These are phyloP conservation scores for Andinoacara biseriatus DNA, from an alignment of 2,113 vertebrate genomes.

Conservation along the genomic window DNA sequence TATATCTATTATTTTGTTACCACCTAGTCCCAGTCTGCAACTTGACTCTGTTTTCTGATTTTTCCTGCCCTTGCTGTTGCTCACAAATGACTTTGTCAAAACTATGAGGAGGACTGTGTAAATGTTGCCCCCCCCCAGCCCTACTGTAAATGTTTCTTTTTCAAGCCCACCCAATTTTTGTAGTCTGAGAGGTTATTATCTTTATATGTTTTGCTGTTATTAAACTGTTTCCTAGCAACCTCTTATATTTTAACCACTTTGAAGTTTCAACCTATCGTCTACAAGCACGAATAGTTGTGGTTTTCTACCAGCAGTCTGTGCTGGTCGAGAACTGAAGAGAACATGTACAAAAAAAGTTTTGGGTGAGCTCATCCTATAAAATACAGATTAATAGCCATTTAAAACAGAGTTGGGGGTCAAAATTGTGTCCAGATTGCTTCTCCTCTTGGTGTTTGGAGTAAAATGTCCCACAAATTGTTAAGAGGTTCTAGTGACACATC, in stretches of 20 bases:
- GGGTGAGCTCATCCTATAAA: slow-evolving; percentile 15
- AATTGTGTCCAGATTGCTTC: slow-evolving; percentile 56
- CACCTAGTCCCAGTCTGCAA: too few relatives aligned
- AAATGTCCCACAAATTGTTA: slow-evolving; percentile 59
- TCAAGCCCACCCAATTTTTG: background rate
- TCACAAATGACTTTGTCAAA: background rate
- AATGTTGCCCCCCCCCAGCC: background rate
- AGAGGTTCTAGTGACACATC: slow-evolving; percentile 55
- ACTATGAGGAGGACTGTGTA: background rate
- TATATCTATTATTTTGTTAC: fast-evolving
- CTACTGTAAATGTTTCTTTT: background rate
- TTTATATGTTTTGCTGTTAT: background rate
- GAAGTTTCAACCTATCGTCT: background rate
- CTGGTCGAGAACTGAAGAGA: background rate
- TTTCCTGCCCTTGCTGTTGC: background rate
- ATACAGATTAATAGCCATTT: slow-evolving; percentile 47
- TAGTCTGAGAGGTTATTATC: background rate
- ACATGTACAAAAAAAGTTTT: slow-evolving; percentile 6
- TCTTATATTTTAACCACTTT: background rate
- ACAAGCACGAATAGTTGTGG: too few relatives aligned
- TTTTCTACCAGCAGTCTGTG: background rate
- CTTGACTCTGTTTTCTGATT: background rate
- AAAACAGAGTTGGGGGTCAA: slow-evolving; percentile 38
- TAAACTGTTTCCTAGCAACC: background rate
- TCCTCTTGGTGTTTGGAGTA: slow-evolving; percentile 55